Evolutionary conservation across 2,888 invertebrate genomes (phyloP), one percentile per base, ranked within the genome.

Genomic region (Hirtodrosophila alboralis): DNA sequence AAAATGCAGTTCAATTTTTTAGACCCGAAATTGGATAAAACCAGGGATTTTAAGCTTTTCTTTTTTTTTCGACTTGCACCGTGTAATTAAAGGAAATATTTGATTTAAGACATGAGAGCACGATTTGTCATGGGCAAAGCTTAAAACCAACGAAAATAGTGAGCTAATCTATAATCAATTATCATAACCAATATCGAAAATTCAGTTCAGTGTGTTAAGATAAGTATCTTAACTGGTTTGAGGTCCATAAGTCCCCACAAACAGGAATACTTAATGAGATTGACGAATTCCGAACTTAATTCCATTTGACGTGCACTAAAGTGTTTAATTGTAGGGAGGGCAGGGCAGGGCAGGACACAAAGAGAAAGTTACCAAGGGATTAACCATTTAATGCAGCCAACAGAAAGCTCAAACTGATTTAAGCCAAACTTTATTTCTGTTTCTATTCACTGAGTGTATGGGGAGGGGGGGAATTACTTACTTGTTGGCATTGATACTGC

Each of bases 261-360:
- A 34, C n/a, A 38, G 43, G 60, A 66, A 66, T 69, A 72, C 33
- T 72, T 66, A 66, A 72, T 69, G 47, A 56, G 52, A 52, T 65
- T 69, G 56, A 61, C 21, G 33, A 58, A 59, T 41, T 49, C 18
- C 21, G 53, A 62, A 51, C 53, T 67, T 43, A 58, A 72, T 62
- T 64, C 30, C 45, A 38, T 71, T 62, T 49, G 52, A 59, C 72
- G 57, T 67, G 73, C 27, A 45, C 31, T 44, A 49, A 79, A 75
- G 66, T 57, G 77, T 59, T 78, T 80, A 76, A 68, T 78, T 79
- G 72, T 57, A 61, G 45, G n/a, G n/a, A n/a, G n/a, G n/a, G n/a
- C n/a, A n/a, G n/a, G n/a, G n/a, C n/a, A n/a, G n/a, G n/a, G 58
- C 16, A 44, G 10, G 33, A n/a, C 56, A 34, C 45, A 26, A 45